These are phyloP conservation scores for Drosophila parabipectinata DNA, from an alignment of 1,140 invertebrate genomes.

Conservation along the genomic window DNA sequence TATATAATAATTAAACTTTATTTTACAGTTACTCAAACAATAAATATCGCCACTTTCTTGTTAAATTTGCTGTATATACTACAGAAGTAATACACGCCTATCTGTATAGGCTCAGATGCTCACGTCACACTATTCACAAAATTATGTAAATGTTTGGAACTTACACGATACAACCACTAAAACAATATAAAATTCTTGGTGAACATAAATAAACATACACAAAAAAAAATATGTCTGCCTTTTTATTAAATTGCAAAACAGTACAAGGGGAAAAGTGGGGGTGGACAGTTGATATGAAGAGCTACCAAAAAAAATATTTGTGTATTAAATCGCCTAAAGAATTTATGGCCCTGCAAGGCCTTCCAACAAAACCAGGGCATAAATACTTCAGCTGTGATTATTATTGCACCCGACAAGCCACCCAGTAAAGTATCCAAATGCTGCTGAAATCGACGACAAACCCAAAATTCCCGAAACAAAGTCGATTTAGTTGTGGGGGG, in stretches of 20 bases:
- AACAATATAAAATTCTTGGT: too few species aligned
- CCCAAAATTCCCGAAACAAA: conserved; percentile 43
- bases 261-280: background rate
- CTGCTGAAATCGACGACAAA: conserved; percentile 36
- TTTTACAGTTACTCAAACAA: too few species aligned
- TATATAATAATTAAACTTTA: too few species aligned
- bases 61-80: too few species aligned
- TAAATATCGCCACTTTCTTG: too few species aligned
- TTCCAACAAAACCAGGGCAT: conserved; percentile 50
- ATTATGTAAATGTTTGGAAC: too few species aligned
- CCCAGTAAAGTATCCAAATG: conserved; percentile 1
- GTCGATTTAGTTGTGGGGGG: conserved; percentile 17
- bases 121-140: too few species aligned
- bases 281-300: background rate
- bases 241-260: conserved; percentile 11
- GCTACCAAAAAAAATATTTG: conserved; percentile 9
- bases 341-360: conserved; percentile 65
- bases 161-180: too few species aligned
- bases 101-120: too few species aligned
- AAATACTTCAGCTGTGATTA: conserved; percentile 73
- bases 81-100: too few species aligned
- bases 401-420: conserved; percentile 33
- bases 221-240: conserved; percentile 44
- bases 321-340: conserved; percentile 38
- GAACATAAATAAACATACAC: background rate